These are phyloP conservation scores for Cephalopholis sonnerati DNA, from an alignment of 2,113 vertebrate genomes.

Conservation along the genomic window DNA sequence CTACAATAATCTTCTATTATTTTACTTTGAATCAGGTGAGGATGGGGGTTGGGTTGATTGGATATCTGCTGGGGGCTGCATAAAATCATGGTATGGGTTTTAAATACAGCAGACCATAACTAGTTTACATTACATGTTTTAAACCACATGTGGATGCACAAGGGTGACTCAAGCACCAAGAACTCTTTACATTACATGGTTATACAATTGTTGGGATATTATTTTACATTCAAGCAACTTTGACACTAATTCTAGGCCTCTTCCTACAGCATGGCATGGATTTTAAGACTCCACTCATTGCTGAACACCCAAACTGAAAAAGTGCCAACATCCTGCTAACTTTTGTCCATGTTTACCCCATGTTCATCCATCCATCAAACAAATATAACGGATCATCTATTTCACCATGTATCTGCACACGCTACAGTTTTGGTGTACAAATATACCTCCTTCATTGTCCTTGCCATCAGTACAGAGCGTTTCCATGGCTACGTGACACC, in stretches of 20 bases:
- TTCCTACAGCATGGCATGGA: not conserved
- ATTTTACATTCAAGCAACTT: not conserved
- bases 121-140: not conserved
- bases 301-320: not conserved
- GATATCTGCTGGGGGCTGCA: not conserved
- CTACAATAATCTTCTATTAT: not conserved
- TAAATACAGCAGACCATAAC: not conserved
- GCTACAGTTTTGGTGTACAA: conserved; percentile 8
- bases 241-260: not conserved
- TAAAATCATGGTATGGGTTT: not conserved
- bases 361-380: not conserved
- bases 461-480: conserved; percentile 96
- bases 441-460: conserved; percentile 97
- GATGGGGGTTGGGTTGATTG: not conserved
- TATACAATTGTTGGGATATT: not conserved
- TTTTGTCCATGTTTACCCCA: not conserved
- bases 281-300: not conserved
- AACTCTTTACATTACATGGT: not conserved
- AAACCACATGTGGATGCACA: not conserved
- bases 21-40: not conserved
- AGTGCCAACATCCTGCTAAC: not conserved
- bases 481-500: conserved; percentile 99
- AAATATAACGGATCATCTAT: not conserved
- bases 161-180: not conserved
- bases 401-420: conserved; percentile 4